Evolutionary conservation across 2,797 vertebrate species (phyloP), one percentile per base, ranked within the genome.

Genomic region (Brotula barbata): DNA sequence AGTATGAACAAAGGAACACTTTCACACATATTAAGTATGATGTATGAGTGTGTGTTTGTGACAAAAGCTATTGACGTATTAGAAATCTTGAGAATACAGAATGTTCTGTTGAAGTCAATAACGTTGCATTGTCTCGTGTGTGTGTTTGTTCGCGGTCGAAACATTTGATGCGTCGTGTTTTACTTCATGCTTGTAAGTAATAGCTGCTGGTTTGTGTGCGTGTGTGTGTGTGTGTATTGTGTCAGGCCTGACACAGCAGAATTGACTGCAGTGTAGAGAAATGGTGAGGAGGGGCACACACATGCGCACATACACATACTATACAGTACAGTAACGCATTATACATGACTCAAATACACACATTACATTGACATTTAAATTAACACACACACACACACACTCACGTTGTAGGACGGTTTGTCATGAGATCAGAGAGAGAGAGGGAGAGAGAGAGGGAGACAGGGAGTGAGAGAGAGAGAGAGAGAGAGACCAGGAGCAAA

Each of bases 231-330:
- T 31, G 23, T 17, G n/a, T 31, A 23, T 19, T 9, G 23, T 44
- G 23, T 45, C 25, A 50, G 47, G 23, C 64, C 70, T 77, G 73
- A 78, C 44, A 22, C 79, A 68, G 75, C 69, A 76, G 57, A 76
- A 73, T 44, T 57, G 34, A 64, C 63, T 56, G 68, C 55, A 62
- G 65, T 25, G n/a, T 57, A 51, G 61, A 0, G 39, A 56, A 34
- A 3, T 8, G 44, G 21, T 20, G 50, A 66, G 48, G 41, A 5
- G 12, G 37, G 28, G 28, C 40, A 9, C 40, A 10, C 20, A 37
- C 34, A 37, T 33, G 16, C 49, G 8, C 33, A 21, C 34, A 22
- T 20, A 52, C 49, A 49, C 33, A 44, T 51, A 59, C 22, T 28
- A 33, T 9, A 33, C 31, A 33, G 16, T 15, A 31, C 23, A 42